phyloP scores from a whole-genome alignment of 2,797 vertebrate species.

The Syngnathus acus region DNA sequence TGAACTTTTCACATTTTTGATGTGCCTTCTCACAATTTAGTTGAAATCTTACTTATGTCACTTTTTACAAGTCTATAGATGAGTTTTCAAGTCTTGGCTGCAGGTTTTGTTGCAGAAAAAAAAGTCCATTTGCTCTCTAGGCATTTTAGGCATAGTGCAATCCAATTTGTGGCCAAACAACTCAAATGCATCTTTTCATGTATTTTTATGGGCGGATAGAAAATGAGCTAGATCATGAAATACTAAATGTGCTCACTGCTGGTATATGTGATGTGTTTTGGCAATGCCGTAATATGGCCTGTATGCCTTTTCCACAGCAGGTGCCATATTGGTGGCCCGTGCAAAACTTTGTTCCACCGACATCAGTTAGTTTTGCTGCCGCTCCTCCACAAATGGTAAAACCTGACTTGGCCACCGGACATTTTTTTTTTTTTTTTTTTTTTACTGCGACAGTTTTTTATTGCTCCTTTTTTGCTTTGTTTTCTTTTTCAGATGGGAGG shows the following conservation, averaged over 20 bases:
- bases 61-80: no score
- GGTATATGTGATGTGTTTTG: background rate
- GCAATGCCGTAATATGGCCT: background rate
- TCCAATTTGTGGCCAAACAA: no score
- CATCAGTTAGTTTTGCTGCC: slow-evolving; percentile 3
- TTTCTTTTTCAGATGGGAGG: slow-evolving; percentile 2
- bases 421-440: background rate
- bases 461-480: background rate
- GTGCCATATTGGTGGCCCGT: slow-evolving; percentile 7
- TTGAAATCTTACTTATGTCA: background rate
- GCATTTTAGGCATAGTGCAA: no score
- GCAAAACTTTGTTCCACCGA: slow-evolving; percentile 4
- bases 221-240: background rate
- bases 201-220: no score
- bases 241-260: background rate
- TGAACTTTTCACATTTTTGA: no score
- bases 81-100: no score
- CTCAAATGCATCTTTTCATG: no score
- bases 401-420: background rate
- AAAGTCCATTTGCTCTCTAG: no score
- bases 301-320: background rate
- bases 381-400: slow-evolving; percentile 8
- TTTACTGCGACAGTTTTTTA: background rate
- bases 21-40: background rate
- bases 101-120: no score